Base-by-base conservation (phyloP, 2,113 vertebrate species). In the Pitta sordida region DNA sequence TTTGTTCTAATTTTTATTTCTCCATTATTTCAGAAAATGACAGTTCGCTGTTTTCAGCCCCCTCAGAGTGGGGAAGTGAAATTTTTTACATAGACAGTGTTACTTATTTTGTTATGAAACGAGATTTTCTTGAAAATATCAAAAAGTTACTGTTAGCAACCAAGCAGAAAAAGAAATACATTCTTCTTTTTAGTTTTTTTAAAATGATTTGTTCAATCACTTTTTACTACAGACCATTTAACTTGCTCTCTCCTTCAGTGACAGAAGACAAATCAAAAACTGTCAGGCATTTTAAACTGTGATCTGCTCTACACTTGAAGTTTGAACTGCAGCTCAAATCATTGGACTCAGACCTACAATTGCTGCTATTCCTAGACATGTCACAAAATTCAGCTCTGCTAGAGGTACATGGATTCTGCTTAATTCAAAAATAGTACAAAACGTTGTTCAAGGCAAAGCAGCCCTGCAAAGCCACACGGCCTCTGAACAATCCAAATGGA, bases 161-260 rank as follows among this genome's bases (percentile, higher is more conserved):
- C 46, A 74, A 89, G 86, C 19, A 20, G 77, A 86, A 78, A 84
- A 86, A 94, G 49, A 83, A 90, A 83, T 37, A 37, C 39, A 59
- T 77, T 83, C 69, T 46, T 65, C 62, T 73, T 76, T 9, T 36
- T 34, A 41, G 34, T 82, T 69, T 80, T 88, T 49, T 3, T 2
- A 27, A 73, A 88, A 68, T 74, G 14, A 87, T 94, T 93, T 89
- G 83, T 96, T 94, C 91, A 69, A 64, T 91, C 3, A 4, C 49
- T 70, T 95, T 91, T 87, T 85, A 77, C 70, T 55, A 85, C 82
- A 94, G 78, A 80, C 55, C 51, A 90, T 96, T 96, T 95, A 96
- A 93, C 84, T 92, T 79, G 70, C 58, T 87, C 69, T 90, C 74
- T 91, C 65, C 58, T 79, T 76, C 87, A 59, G 51, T 85, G 81